Evolutionary conservation across 30 jellyfish, hydroid and myxozoan species (phyloP).

Genomic region (Hydra vulgaris): DNA sequence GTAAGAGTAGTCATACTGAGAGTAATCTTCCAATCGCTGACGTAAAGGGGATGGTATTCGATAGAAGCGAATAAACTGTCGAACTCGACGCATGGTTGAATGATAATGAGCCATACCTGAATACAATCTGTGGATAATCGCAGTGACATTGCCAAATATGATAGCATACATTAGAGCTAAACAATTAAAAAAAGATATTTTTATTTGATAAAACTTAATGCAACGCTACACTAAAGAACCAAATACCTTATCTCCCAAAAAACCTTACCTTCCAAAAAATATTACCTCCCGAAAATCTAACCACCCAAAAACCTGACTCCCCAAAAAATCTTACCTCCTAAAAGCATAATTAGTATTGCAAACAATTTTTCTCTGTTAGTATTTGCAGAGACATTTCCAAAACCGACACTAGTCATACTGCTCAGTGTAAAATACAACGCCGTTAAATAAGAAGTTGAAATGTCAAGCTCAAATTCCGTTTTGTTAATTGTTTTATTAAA

Average conservation of each 20-base stretch:
- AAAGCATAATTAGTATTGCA: conserved; percentile 76
- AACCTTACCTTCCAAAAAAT: too few species aligned
- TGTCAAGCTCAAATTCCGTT: conserved; percentile 44
- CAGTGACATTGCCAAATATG: conserved; percentile 84
- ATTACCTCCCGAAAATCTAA: too few species aligned
- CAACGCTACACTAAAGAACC: neutral
- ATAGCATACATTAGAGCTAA: conserved; percentile 95
- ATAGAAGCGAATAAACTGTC: conserved; percentile 86
- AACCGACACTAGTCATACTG: conserved; percentile 96
- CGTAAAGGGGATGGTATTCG: conserved; percentile 93
- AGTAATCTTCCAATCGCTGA: conserved; percentile 90
- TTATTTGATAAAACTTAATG: too few species aligned
- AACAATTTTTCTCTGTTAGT: conserved; percentile 84
- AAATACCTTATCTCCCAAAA: too few species aligned
- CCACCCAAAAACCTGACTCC: too few species aligned
- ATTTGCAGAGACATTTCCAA: conserved; percentile 96
- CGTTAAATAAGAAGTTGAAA: conserved; percentile 67
- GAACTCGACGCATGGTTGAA: conserved; percentile 87
- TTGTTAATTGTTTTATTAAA: conserved; percentile 56
- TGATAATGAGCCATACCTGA: conserved; percentile 98
- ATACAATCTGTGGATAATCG: conserved; percentile 94
- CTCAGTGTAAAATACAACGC: conserved; percentile 86
- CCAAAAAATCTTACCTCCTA: conserved; percentile 83
- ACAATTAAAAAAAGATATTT: too few species aligned
- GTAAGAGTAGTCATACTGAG: conserved; percentile 91